Evolutionary conservation across 2,888 invertebrate genomes (phyloP), one percentile per base, ranked within the genome.

Genomic region (Ophion costatus): DNA sequence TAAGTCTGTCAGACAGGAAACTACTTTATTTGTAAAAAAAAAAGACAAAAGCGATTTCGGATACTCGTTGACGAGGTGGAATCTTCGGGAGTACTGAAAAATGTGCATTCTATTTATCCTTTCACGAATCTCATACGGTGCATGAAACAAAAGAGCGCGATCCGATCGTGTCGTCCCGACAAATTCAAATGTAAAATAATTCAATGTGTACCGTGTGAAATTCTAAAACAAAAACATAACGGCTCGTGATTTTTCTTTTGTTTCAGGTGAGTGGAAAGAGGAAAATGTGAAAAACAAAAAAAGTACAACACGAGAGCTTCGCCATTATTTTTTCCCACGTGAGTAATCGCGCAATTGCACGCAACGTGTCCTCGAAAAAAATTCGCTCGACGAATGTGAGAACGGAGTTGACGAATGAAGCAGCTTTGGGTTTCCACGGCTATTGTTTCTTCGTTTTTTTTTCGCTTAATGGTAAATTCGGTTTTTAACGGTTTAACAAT

Each of bases 241-340:
- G 57, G 5, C 6, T 59, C 9, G 57, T 56, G 51, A 56, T 63
- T 70, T 57, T 84, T 71, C 69, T 76, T 71, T 20, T 84, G 80
- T 87, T 87, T 70, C 85, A 87, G 87, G 87, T 87, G 84, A 87
- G 87, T 85, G 78, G 9, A 56, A 29, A 63, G 10, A 45, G 66
- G 38, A 61, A 51, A 45, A 63, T 42, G 0, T 3, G 14, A 71
- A 33, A 51, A 57, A 59, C 24, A 45, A 3, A 59, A 56, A 22
- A 33, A 14, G 38, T 2, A 29, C 33, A 38, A 11, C 42, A 20
- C 38, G 57, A 33, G 56, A 2, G 11, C 10, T 24, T 17, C 10
- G 29, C 2, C 22, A 17, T 69, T 24, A 70, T 81, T 75, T 81
- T 70, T 17, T 1, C 33, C 11, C 64, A 57, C 51, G 84, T 84